Base-by-base conservation (phyloP, 2,888 invertebrate genomes). In the Caenorhabditis parvicauda region DNA sequence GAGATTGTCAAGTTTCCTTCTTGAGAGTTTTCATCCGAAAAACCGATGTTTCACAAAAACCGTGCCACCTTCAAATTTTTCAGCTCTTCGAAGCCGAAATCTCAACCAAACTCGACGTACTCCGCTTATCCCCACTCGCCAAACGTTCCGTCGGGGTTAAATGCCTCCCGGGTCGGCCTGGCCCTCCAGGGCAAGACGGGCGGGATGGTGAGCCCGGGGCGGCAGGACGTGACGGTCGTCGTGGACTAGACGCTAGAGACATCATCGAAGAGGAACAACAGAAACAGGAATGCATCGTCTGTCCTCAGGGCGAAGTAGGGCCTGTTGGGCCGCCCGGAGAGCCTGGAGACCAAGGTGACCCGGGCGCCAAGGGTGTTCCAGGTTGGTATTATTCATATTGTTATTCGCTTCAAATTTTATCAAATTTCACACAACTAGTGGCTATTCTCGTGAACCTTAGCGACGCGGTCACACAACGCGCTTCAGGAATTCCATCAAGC, bases 201-300 rank as follows among this genome's bases (percentile, higher is more conserved):
- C 38, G 45, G 3, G 65, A 65, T 35, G 65, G 65, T 21, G 22
- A 42, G 19, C 54, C 55, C 7, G 70, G 70, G 22, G 41, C 35
- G 14, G 64, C 63, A 19, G 70, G 72, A 7, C 46, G 57, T 5
- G 54, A 69, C 37, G 75, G 75, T 38, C 39, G 54, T 2, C 46
- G 72, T 6, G 78, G 78, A 28, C 39, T 70, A 25, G 78, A 78
- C 52, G 78, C 77, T 1, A 52, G 71, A 12, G 69, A 70, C 32
- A 70, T 77, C 27, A 54, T 79, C 48, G 54, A 73, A 32, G 76
- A 78, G 57, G 70, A 74, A 39, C 74, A 75, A 41, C 60, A 69
- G 32, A 72, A 76, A 50, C 63, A 63, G 29, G 63, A 63, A 22
- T 78, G 78, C 43, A 69, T 78, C 17, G 61, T 75, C 4, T 72